Conservation (phyloP, 2,888 invertebrate species). For the Galerucella pusilla region DNA sequence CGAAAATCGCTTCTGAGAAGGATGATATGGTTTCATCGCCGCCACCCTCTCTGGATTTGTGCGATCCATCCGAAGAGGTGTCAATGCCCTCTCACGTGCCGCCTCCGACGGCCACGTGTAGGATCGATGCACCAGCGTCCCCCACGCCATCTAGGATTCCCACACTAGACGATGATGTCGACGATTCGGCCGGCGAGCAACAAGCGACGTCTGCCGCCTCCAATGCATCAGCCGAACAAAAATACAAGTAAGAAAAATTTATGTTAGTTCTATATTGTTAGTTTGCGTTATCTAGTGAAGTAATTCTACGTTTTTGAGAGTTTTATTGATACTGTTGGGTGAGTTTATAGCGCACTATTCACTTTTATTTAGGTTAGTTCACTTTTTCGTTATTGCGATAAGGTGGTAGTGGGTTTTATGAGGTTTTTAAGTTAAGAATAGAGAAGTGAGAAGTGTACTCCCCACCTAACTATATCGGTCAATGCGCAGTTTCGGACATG, state of each 20-base stretch:
- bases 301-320: background rate
- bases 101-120: slow-evolving; percentile 47
- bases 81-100: slow-evolving; percentile 58
- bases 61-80: slow-evolving; percentile 61
- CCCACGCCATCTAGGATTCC: slow-evolving; percentile 27
- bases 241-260: slow-evolving; percentile 57
- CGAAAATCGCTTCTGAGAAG: slow-evolving; percentile 18
- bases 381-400: background rate
- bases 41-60: slow-evolving; percentile 58
- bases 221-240: slow-evolving; percentile 56
- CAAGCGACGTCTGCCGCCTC: slow-evolving; percentile 24
- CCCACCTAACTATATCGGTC: background rate
- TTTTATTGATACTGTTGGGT: slow-evolving; percentile 6
- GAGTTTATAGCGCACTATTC: background rate
- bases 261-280: slow-evolving; percentile 17
- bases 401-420: background rate
- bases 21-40: slow-evolving; percentile 53
- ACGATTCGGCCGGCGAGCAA: slow-evolving; percentile 25
- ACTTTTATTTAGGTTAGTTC: background rate
- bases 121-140: slow-evolving; percentile 33
- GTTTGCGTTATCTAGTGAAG: slow-evolving; percentile 15
- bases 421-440: background rate
- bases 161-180: slow-evolving; percentile 22
- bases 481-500: background rate
- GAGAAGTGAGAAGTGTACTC: background rate